Base-by-base conservation (phyloP, 2,113 vertebrate genomes). In the Tichodroma muraria region DNA sequence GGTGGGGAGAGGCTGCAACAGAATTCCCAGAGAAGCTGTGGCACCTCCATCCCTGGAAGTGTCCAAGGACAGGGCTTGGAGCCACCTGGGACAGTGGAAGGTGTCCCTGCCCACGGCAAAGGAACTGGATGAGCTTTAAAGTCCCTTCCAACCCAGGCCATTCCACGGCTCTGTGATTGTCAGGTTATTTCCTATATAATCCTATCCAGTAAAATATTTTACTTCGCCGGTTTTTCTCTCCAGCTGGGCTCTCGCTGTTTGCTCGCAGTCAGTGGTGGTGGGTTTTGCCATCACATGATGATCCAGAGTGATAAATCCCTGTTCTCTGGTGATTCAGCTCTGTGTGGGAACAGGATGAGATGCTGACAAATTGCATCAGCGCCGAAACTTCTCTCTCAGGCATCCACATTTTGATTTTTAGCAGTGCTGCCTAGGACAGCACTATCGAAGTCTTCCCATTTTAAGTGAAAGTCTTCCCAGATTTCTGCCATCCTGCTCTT, bases 311-410 rank as follows among this genome's bases (percentile, higher is more conserved):
- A 93, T 64, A 75, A 95, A 95, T 95, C 85, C 53, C 64, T 57
- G 77, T 28, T 93, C 96, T 69, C 90, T 57, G 76, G 40, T 97
- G 96, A 97, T 88, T 97, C 96, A 97, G 90, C 88, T 75, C 89
- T 92, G 95, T 11, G 96, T 96, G 94, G 95, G 96, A 96, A 92
- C 88, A 33, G 80, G 57, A 95, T 47, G 94, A 88, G 82, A 95
- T 90, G 65, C 94, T 95, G 82, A 93, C 86, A 94, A 95, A 97
- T 94, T 92, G 88, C 94, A 95, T 60, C 91, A 94, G 81, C 63
- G 37, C 89, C 56, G 81, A 94, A 97, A 93, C 93, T 95, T 83
- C 91, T 95, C 71, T 94, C 79, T 93, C 76, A 93, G 72, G 85
- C 82, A 95, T 53, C 82, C 84, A 95, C 95, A 65, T 81, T 93